Percentiles rank a stretch among this genome's conserved stretches.
These are phyloP conservation scores for Horisme vitalbata DNA, from an alignment of 2,888 invertebrate genomes.

Conservation along the genomic window DNA sequence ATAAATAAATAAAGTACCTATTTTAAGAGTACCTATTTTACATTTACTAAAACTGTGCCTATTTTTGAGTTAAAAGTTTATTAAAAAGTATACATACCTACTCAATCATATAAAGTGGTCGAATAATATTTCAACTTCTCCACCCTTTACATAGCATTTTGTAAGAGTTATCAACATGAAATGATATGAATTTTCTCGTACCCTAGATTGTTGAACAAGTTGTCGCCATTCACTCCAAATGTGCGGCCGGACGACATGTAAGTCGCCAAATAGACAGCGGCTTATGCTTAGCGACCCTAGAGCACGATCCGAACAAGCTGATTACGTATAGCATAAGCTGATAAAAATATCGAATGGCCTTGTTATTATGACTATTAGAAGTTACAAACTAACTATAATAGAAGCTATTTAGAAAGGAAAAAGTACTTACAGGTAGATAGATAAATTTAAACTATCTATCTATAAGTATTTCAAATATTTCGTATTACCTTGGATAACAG, in stretches of 20 bases:
- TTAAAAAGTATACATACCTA: no score
- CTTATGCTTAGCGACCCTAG: slow-evolving; percentile 69
- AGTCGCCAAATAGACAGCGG: slow-evolving; percentile 54
- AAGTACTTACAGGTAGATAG: no score
- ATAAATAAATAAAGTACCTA: no score
- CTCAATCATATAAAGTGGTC: no score
- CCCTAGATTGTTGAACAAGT: slow-evolving; percentile 78
- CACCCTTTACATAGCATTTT: no score
- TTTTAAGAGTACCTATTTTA: no score
- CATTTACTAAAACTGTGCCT: no score
- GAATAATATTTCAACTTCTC: no score
- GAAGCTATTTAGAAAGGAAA: not conserved
- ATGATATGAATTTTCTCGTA: slow-evolving; percentile 51
- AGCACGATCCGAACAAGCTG: slow-evolving; percentile 55
- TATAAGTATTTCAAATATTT: no score
- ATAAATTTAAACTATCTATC: no score
- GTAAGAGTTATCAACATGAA: not conserved
- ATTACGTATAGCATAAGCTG: slow-evolving; percentile 43
- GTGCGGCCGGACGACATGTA: slow-evolving; percentile 75
- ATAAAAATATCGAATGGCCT: slow-evolving; percentile 5
- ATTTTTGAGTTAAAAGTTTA: no score
- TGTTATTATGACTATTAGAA: slow-evolving; percentile 16
- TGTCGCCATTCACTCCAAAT: slow-evolving; percentile 72
- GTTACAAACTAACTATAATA: not conserved
- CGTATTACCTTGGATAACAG: no score